Evolutionary conservation across 2,797 vertebrate genomes (phyloP), one percentile per base, ranked within the genome.

Genomic region (Enoplosus armatus): DNA sequence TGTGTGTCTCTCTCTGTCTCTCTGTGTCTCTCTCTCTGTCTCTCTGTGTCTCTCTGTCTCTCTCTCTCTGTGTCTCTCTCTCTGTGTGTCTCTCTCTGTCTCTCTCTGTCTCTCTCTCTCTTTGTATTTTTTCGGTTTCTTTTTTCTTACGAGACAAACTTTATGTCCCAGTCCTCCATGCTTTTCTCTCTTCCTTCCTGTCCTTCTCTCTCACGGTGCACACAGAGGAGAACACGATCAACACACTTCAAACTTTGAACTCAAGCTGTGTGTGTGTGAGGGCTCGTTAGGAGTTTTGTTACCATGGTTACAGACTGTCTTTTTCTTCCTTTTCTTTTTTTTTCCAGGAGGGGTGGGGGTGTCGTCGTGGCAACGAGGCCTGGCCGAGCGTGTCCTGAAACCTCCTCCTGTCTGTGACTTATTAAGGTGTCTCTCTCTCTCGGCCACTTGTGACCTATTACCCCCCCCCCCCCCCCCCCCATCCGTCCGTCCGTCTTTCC

Each of bases 281-380:
- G 18, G 62, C 64, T 60, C 1, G 26, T 70, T 45, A 27, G 45
- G 50, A 35, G 59, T 78, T 62, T 15, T n/a, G 78, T 88, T 77
- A 43, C 83, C 76, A 82, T 71, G 69, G 82, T 12, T 48, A 88
- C 47, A 61, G 70, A 71, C 58, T 31, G 48, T 65, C 0, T 10
- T 3, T 22, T 3, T 6, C 0, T 56, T n/a, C n/a, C n/a, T n/a
- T n/a, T n/a, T n/a, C n/a, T n/a, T n/a, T 50, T 29, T 43, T 27
- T 24, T 33, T 10, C 0, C 14, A 26, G 60, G 48, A n/a, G 20
- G 64, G 50, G 45, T 6, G 69, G 79, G 51, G 60, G 72, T 33
- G 66, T 90, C 31, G 84, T 79, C 88, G 80, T 72, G 85, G 88
- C 58, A 70, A 92, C 84, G 2, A 68, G 65, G 72, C 53, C 74